These are phyloP conservation scores for Orthosia incerta DNA, from an alignment of 2,888 invertebrate genomes.

Conservation along the genomic window DNA sequence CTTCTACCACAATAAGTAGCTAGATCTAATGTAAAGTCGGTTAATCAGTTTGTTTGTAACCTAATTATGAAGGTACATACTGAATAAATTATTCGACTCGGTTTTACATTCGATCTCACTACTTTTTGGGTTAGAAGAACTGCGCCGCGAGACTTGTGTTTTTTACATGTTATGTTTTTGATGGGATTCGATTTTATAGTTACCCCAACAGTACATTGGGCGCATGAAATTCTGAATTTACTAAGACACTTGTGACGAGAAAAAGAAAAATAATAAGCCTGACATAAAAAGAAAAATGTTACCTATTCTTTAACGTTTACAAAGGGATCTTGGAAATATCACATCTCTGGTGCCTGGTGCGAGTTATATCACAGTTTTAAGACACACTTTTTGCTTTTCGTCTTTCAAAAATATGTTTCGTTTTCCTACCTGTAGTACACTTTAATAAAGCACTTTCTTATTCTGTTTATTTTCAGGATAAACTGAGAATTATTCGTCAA, in stretches of 20 bases:
- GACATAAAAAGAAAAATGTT: conserved; percentile 68
- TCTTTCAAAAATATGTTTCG: conserved; percentile 55
- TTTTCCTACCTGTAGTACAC: conserved; percentile 45
- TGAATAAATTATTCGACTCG: too few species aligned
- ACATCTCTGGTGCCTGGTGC: conserved; percentile 67
- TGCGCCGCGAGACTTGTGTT: too few species aligned
- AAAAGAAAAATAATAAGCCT: conserved; percentile 62
- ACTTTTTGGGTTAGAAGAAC: too few species aligned
- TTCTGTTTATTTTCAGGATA: conserved; percentile 38
- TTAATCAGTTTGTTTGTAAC: too few species aligned
- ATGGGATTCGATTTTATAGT: conserved; percentile 15
- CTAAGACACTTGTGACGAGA: conserved; percentile 57
- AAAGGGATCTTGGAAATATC: conserved; percentile 70
- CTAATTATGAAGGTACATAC: too few species aligned
- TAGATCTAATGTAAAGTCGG: too few species aligned
- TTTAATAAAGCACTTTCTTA: conserved; percentile 39
- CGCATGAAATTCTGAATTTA: conserved; percentile 31
- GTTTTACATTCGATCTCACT: too few species aligned
- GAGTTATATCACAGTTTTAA: conserved; percentile 68
- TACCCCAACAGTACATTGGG: conserved; percentile 3
- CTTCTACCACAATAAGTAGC: too few species aligned
- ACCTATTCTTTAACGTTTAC: conserved; percentile 68
- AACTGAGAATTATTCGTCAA: conserved; percentile 41
- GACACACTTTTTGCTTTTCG: conserved; percentile 59
- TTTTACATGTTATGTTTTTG: too few species aligned